These are phyloP conservation scores for Octodonta nipae DNA, from an alignment of 2,888 invertebrate genomes.

Conservation along the genomic window DNA sequence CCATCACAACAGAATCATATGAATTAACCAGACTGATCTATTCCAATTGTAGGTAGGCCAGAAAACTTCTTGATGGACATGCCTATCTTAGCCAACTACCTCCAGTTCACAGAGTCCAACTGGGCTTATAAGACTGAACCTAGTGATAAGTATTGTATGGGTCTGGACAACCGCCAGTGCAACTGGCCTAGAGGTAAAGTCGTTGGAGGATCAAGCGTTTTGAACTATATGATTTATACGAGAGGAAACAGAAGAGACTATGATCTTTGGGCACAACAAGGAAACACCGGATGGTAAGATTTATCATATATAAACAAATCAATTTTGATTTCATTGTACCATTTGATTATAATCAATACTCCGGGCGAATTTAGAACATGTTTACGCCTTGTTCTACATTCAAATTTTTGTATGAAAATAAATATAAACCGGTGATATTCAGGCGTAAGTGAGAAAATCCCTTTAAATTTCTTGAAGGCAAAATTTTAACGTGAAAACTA, in stretches of 20 bases:
- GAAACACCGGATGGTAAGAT: conserved; percentile 46
- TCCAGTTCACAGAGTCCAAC: conserved; percentile 59
- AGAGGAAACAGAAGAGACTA: conserved; percentile 77
- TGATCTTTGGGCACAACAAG: conserved; percentile 72
- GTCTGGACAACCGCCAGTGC: conserved; percentile 60
- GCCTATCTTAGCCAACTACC: conserved; percentile 56
- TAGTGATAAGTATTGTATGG: conserved; percentile 56
- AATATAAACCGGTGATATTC: too few species aligned
- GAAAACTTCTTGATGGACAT: conserved; percentile 65
- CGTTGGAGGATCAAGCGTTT: conserved; percentile 72
- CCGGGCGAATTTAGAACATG: too few species aligned
- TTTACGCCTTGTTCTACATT: too few species aligned
- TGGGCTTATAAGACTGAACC: conserved; percentile 74
- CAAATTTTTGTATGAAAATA: too few species aligned
- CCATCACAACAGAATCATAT: too few species aligned
- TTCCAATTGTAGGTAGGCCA: conserved; percentile 46
- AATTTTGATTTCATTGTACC: too few species aligned
- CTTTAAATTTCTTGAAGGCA: too few species aligned
- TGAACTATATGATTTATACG: conserved; percentile 85
- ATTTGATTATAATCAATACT: too few species aligned
- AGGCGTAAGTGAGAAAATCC: too few species aligned
- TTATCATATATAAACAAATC: too few species aligned
- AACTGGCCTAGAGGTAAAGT: conserved; percentile 54
- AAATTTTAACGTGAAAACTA: too few species aligned
- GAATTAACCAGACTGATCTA: too few species aligned